phyloP scores from a whole-genome alignment of 1,140 invertebrate species.

The Akabosia matsudoensis region DNA sequence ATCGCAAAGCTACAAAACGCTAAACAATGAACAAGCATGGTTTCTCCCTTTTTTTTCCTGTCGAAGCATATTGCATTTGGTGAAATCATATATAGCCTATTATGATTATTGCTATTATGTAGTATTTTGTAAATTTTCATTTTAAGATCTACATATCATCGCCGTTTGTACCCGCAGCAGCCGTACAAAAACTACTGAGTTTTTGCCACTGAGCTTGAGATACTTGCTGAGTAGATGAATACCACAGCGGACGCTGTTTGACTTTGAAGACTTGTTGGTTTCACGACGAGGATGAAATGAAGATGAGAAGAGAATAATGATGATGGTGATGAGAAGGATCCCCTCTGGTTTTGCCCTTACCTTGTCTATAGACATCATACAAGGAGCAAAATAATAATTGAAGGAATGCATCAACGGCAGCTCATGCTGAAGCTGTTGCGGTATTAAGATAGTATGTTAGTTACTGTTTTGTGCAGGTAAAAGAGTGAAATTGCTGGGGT shows the following conservation, averaged over 20 bases:
- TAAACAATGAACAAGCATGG: not conserved
- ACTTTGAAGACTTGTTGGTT: constrained; percentile 14
- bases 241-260: constrained; percentile 18
- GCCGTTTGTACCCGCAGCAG: too few relatives aligned
- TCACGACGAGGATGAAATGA: constrained; percentile 11
- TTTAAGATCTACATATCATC: too few relatives aligned
- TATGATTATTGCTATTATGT: not conserved
- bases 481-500: not conserved
- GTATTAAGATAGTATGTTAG: not conserved
- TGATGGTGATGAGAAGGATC: constrained; percentile 20
- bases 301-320: not conserved
- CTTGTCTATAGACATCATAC: constrained; percentile 20
- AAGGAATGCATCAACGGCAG: not conserved
- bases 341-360: constrained; percentile 19
- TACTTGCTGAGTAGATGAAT: constrained; percentile 2
- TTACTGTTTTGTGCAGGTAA: not conserved
- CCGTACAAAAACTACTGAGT: not conserved
- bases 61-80: not conserved
- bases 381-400: constrained; percentile 13
- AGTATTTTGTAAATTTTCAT: not conserved
- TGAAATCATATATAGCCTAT: not conserved
- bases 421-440: not conserved
- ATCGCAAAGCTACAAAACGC: not conserved
- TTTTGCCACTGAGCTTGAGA: not conserved
- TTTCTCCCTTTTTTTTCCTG: too few relatives aligned